These are phyloP conservation scores for Cheilosia scutellata DNA, from an alignment of 2,888 invertebrate species.

Conservation along the genomic window DNA sequence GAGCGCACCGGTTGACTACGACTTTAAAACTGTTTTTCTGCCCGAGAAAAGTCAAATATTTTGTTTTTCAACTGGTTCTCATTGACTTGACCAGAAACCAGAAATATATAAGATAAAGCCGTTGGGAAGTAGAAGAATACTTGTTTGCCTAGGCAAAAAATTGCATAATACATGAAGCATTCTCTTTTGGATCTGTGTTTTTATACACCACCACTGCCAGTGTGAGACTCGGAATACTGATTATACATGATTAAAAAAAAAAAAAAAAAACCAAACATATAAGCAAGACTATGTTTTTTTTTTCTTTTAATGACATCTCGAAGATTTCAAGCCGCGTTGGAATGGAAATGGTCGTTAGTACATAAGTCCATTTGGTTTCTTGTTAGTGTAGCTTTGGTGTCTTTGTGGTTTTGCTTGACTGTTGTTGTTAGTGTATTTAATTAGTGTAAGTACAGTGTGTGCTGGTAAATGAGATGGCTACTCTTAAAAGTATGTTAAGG, in stretches of 20 bases:
- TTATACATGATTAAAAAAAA: conserved; percentile 51
- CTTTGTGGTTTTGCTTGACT: conserved; percentile 30
- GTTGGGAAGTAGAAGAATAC: conserved; percentile 76
- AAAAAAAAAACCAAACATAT: conserved; percentile 15
- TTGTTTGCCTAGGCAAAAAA: conserved; percentile 76
- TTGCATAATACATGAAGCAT: conserved; percentile 76
- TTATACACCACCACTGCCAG: conserved; percentile 62
- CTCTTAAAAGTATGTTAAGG: conserved; percentile 72
- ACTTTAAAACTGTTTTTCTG: conserved; percentile 73
- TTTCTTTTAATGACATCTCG: conserved; percentile 64
- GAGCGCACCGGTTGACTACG: conserved; percentile 74
- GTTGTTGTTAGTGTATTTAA: conserved; percentile 54
- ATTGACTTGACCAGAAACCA: conserved; percentile 74
- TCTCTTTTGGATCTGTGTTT: conserved; percentile 74
- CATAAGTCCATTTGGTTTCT: conserved; percentile 66
- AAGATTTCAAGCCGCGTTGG: conserved; percentile 59
- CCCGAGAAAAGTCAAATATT: conserved; percentile 71
- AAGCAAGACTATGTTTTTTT: conserved; percentile 10
- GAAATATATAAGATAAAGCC: conserved; percentile 72
- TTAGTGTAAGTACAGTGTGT: conserved; percentile 35
- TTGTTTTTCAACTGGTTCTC: conserved; percentile 75
- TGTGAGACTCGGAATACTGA: conserved; percentile 69
- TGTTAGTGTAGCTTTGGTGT: conserved; percentile 38
- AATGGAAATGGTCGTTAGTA: conserved; percentile 63
- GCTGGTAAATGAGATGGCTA: conserved; percentile 33